These are phyloP conservation scores for Chrysolina haemoptera DNA, from an alignment of 2,888 invertebrate species.

Conservation along the genomic window DNA sequence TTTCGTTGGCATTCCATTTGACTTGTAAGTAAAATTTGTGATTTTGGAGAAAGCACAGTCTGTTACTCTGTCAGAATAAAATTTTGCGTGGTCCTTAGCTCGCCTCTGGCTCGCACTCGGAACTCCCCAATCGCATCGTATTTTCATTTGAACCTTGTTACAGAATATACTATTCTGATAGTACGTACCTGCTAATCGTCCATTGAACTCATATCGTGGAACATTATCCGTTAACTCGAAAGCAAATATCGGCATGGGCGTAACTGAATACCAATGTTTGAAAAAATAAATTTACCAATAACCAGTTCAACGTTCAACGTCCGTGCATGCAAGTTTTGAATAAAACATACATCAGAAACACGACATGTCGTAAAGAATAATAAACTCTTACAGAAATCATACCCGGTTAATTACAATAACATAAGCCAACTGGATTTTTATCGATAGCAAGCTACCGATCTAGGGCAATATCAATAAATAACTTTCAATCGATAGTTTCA, in stretches of 20 bases:
- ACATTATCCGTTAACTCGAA: neutral
- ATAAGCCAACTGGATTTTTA: constrained; percentile 47
- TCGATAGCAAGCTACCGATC: constrained; percentile 47
- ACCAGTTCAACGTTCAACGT: constrained; percentile 27
- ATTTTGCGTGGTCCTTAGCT: too few species aligned
- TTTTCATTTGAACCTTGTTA: too few species aligned
- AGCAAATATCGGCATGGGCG: neutral
- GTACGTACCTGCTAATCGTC: too few species aligned
- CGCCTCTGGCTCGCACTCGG: too few species aligned
- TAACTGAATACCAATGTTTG: constrained; percentile 3
- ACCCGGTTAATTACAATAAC: constrained; percentile 51
- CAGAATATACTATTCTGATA: too few species aligned
- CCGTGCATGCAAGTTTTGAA: constrained; percentile 38
- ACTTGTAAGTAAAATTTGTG: too few species aligned
- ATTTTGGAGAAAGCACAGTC: too few species aligned
- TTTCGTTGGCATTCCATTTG: too few species aligned
- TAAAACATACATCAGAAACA: constrained; percentile 47
- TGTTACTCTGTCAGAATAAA: too few species aligned
- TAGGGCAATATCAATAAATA: constrained; percentile 47
- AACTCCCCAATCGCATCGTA: too few species aligned
- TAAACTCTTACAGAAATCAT: constrained; percentile 39
- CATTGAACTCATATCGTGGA: too few species aligned
- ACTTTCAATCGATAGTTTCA: constrained; percentile 42
- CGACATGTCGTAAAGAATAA: constrained; percentile 43
- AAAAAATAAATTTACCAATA: constrained; percentile 17